A percentile compares a stretch with the other conserved stretches of the same genome.
Evolutionary conservation across 2,113 vertebrate genomes (phyloP).

Genomic region (Protobothrops mucrosquamatus): DNA sequence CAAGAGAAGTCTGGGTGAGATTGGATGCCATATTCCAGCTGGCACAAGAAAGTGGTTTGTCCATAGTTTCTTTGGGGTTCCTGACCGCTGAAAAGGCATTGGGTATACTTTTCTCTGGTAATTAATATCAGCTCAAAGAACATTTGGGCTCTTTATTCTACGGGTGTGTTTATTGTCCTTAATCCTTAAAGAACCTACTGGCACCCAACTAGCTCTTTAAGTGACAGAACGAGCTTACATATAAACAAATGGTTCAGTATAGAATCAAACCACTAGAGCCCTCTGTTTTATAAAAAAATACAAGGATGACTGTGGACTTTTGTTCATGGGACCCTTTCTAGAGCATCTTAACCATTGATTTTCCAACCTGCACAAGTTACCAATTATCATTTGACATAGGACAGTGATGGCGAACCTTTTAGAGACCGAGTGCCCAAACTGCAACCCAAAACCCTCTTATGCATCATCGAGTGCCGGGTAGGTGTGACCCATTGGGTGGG

Average conservation of each 20-base stretch:
- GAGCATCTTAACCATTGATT: neutral
- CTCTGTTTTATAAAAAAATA: constrained; percentile 49
- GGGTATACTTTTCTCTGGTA: neutral
- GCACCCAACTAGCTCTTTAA: neutral
- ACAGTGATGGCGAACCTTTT: too few species aligned
- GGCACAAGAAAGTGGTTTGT: neutral
- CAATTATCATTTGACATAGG: neutral
- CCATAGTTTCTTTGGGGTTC: neutral
- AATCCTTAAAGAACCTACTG: neutral
- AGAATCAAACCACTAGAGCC: constrained; percentile 46
- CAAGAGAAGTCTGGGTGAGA: neutral
- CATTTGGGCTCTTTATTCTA: neutral
- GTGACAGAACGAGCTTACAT: neutral
- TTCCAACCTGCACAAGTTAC: neutral
- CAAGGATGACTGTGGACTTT: neutral
- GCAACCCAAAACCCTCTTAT: too few species aligned
- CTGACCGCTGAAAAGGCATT: neutral
- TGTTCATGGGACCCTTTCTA: neutral
- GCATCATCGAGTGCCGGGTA: too few species aligned
- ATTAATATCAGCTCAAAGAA: neutral
- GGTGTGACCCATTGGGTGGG: too few species aligned
- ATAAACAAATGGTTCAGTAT: neutral
- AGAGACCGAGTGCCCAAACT: too few species aligned
- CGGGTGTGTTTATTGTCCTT: neutral
- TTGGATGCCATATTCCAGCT: neutral